A percentile compares a stretch with the other conserved stretches of the same genome.
phyloP scores from a whole-genome alignment of 1,140 invertebrate genomes.

The Drosophila miranda region DNA sequence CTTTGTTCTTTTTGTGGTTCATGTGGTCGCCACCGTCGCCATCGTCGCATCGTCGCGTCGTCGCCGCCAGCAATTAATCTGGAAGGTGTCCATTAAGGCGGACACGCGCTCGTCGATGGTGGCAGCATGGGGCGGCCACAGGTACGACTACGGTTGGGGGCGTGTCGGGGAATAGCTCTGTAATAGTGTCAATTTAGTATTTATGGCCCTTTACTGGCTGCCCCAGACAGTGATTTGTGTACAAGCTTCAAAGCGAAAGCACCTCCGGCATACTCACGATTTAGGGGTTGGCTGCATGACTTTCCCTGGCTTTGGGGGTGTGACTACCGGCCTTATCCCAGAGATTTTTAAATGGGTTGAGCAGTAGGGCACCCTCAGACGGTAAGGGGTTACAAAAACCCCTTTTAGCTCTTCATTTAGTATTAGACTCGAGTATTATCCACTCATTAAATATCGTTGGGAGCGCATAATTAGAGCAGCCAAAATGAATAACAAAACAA shows the following conservation, averaged over 20 bases:
- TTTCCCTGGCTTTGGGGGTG: constrained; percentile 1
- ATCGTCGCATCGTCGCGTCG: constrained; percentile 14
- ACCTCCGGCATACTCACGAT: background rate
- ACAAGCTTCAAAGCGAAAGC: constrained; percentile 13
- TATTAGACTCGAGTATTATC: background rate
- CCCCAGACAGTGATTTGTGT: constrained; percentile 66
- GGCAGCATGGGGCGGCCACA: constrained; percentile 33
- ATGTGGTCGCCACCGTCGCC: constrained; percentile 62
- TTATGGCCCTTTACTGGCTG: constrained; percentile 57
- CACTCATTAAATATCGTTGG: too few relatives aligned
- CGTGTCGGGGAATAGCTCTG: constrained; percentile 41
- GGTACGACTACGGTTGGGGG: constrained; percentile 13
- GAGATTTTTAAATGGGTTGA: background rate
- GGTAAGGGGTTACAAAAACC: too few relatives aligned
- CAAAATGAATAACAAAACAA: too few relatives aligned
- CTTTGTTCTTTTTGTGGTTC: constrained; percentile 81
- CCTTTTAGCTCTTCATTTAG: background rate
- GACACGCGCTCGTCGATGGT: constrained; percentile 57
- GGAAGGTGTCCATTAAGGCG: constrained; percentile 78
- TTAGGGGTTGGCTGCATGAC: background rate
- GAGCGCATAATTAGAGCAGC: too few relatives aligned
- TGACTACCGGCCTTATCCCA: background rate
- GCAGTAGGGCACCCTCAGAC: background rate
- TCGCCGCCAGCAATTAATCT: constrained; percentile 71
- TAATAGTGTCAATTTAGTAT: constrained; percentile 78